Evolutionary conservation across 2,888 invertebrate species (phyloP).

Genomic region (Dermolepida albohirtum): DNA sequence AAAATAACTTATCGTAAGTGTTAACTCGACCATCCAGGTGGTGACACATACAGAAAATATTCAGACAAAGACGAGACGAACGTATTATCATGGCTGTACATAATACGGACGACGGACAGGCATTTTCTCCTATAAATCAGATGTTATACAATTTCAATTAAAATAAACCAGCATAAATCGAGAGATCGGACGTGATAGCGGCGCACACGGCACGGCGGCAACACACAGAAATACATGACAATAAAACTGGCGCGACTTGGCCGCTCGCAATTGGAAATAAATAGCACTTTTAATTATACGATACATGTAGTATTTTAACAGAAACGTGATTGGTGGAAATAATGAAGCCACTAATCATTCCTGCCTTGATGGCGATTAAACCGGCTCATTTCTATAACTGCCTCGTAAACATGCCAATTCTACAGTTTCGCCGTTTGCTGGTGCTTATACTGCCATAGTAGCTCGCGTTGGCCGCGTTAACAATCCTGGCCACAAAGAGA

Average conservation of each 20-base stretch:
- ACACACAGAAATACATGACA: constrained; percentile 51
- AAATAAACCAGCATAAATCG: constrained; percentile 56
- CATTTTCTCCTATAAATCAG: constrained; percentile 41
- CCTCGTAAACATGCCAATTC: constrained; percentile 64
- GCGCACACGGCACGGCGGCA: constrained; percentile 39
- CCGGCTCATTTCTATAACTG: constrained; percentile 65
- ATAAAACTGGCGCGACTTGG: constrained; percentile 52
- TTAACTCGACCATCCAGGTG: too few relatives aligned
- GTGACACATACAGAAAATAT: too few relatives aligned
- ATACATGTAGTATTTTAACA: constrained; percentile 61
- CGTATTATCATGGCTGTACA: too few relatives aligned
- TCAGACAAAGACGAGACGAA: too few relatives aligned
- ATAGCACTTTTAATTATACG: constrained; percentile 63
- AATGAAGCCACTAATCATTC: constrained; percentile 65
- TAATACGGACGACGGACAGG: background rate
- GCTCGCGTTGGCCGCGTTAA: too few relatives aligned
- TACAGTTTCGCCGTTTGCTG: constrained; percentile 52
- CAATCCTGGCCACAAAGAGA: too few relatives aligned
- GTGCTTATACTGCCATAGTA: constrained; percentile 38
- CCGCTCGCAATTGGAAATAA: constrained; percentile 55
- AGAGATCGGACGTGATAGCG: constrained; percentile 55
- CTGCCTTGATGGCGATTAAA: constrained; percentile 62
- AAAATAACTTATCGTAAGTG: too few relatives aligned
- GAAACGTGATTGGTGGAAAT: constrained; percentile 63
- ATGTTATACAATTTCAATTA: constrained; percentile 55